Evolutionary conservation across 2,888 invertebrate species (phyloP).

Genomic region (Elegia similella): DNA sequence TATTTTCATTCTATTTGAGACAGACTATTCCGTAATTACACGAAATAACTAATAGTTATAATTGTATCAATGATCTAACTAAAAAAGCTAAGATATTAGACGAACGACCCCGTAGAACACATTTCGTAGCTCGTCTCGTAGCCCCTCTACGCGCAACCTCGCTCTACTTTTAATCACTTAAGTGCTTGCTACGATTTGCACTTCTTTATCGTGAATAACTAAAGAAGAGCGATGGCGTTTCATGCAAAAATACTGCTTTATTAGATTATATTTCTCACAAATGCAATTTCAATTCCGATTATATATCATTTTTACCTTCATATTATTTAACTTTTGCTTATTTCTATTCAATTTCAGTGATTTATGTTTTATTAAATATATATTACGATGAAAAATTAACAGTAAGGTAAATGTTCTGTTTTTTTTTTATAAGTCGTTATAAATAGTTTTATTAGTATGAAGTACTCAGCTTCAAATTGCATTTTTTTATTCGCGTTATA

Average conservation of each 20-base stretch:
- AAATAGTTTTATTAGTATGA: too few species aligned
- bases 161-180: constrained; percentile 72
- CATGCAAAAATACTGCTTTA: constrained; percentile 40
- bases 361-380: not conserved
- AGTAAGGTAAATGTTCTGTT: not conserved
- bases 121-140: constrained; percentile 41
- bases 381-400: not conserved
- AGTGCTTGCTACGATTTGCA: constrained; percentile 72
- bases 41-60: not conserved
- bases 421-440: too few species aligned
- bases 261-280: constrained; percentile 30
- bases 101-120: constrained; percentile 4
- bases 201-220: constrained; percentile 63
- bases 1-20: too few species aligned
- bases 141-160: constrained; percentile 37
- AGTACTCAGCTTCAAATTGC: too few species aligned
- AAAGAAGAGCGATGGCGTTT: constrained; percentile 56
- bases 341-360: not conserved
- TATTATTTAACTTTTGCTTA: constrained; percentile 8
- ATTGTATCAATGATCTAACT: constrained; percentile 18
- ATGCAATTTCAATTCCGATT: constrained; percentile 33
- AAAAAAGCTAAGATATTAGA: constrained; percentile 20
- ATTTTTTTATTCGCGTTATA: too few species aligned
- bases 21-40: too few species aligned
- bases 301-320: constrained; percentile 21